A percentile compares a stretch with the other conserved stretches of the same genome.
Conservation (phyloP, 2,888 invertebrate species). For the Ochropleura leucogaster region DNA sequence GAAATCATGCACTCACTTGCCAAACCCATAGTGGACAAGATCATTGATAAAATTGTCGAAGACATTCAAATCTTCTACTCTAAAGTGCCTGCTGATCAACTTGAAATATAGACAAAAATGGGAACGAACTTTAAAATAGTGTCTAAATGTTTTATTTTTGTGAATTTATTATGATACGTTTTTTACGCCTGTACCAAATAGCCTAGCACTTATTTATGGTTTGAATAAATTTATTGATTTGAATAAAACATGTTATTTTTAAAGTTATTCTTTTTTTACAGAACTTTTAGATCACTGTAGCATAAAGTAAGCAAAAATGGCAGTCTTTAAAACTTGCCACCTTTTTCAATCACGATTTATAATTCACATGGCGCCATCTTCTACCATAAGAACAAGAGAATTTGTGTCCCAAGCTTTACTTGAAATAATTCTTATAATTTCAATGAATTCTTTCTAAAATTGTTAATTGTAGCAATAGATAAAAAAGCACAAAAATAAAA, state of each 20-base stretch:
- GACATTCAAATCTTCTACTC: constrained; percentile 47
- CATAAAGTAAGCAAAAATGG: no score
- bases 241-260: constrained; percentile 24
- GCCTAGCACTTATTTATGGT: not conserved
- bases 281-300: not conserved
- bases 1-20: constrained; percentile 68
- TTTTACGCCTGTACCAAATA: not conserved
- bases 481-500: not conserved
- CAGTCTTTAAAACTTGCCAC: no score
- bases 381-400: no score
- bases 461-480: not conserved
- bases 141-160: not conserved
- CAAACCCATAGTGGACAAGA: constrained; percentile 66
- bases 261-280: not conserved
- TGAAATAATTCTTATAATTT: not conserved
- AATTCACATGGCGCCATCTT: no score
- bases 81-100: constrained; percentile 57
- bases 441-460: no score
- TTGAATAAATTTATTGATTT: not conserved
- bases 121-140: not conserved
- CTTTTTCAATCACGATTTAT: no score
- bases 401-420: no score
- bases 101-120: constrained; percentile 57
- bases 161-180: no score
- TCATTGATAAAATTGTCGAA: constrained; percentile 40